Percentiles rank a stretch among this genome's conserved stretches.
These are phyloP conservation scores for Labrus mixtus DNA, from an alignment of 2,113 vertebrate genomes.

Conservation along the genomic window DNA sequence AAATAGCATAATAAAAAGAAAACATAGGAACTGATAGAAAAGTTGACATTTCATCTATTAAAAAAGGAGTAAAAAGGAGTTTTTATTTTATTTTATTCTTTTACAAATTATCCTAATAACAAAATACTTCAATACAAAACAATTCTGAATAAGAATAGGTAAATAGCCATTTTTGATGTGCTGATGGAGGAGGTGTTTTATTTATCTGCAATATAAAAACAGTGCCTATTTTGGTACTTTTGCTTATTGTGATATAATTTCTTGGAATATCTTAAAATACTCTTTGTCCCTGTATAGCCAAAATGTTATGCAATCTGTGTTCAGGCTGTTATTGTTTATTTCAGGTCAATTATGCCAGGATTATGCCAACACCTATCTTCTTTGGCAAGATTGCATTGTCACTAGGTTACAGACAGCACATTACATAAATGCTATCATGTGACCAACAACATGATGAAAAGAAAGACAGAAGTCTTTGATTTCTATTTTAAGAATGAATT, in stretches of 20 bases:
- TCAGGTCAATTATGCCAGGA: not conserved
- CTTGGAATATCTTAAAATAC: not conserved
- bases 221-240: not conserved
- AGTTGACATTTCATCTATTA: too few species aligned
- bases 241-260: not conserved
- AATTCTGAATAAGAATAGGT: not conserved
- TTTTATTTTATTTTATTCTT: too few species aligned
- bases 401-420: not conserved
- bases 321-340: not conserved
- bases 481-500: not conserved
- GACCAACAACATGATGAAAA: not conserved
- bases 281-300: not conserved
- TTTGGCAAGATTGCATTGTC: not conserved
- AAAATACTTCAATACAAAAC: not conserved
- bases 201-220: not conserved
- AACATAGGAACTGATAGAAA: too few species aligned
- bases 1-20: too few species aligned
- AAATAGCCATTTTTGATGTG: not conserved
- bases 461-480: not conserved
- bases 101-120: too few species aligned
- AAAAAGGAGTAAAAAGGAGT: too few species aligned
- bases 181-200: not conserved
- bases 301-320: not conserved
- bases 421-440: not conserved
- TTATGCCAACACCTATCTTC: not conserved